These are phyloP conservation scores for Drosophila yakuba DNA, from an alignment of 1,140 invertebrate genomes.

Conservation along the genomic window DNA sequence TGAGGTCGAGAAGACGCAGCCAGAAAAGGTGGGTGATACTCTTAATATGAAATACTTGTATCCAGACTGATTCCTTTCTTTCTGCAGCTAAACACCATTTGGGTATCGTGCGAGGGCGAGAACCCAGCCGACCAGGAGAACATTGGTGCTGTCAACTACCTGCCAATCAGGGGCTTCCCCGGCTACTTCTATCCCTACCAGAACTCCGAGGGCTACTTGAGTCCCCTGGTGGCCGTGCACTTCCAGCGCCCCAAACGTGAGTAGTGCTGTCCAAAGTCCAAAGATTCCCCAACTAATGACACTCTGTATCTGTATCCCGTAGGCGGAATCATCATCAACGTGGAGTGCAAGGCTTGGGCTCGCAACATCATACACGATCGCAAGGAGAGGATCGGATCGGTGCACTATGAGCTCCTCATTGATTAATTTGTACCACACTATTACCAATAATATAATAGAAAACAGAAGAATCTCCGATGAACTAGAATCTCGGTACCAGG, in stretches of 20 bases:
- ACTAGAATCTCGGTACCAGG: background rate
- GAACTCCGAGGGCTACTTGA: conserved; percentile 93
- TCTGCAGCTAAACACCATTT: conserved; percentile 90
- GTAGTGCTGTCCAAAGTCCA: conserved; percentile 72
- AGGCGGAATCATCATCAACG: conserved; percentile 94
- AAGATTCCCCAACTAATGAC: background rate
- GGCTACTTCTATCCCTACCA: conserved; percentile 93
- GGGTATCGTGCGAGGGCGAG: conserved; percentile 95
- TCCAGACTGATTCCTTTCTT: background rate
- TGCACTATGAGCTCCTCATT: conserved; percentile 95
- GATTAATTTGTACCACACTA: conserved; percentile 87
- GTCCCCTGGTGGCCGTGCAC: conserved; percentile 94
- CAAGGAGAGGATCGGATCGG: conserved; percentile 91
- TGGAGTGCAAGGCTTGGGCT: conserved; percentile 96
- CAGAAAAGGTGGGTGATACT: conserved; percentile 61
- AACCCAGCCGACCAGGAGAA: conserved; percentile 95
- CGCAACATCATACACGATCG: conserved; percentile 93
- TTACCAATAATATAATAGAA: conserved; percentile 17
- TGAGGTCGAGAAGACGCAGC: conserved; percentile 61
- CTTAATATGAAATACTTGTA: too few species aligned
- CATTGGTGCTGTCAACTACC: conserved; percentile 91
- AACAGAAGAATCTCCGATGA: conserved; percentile 11
- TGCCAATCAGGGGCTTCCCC: conserved; percentile 90
- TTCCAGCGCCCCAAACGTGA: conserved; percentile 91
- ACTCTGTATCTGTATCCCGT: background rate